Conservation (phyloP, 1,140 invertebrate genomes). For the Danaus plexippus region DNA sequence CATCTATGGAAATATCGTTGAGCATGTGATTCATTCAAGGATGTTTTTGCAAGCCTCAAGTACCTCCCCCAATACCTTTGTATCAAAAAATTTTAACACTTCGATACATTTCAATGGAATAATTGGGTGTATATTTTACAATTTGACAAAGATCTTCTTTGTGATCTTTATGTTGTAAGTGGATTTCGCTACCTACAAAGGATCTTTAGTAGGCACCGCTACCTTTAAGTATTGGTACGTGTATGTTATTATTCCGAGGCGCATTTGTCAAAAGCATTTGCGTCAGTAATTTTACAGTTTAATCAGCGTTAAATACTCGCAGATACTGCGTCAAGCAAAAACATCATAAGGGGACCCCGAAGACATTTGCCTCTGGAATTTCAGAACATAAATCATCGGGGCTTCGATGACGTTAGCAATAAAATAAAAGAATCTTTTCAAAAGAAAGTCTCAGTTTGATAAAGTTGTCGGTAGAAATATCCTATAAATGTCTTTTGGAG, state of each 20-base stretch:
- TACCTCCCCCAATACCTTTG: slow-evolving; percentile 41
- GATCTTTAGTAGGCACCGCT: slow-evolving; percentile 47
- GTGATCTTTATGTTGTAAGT: slow-evolving; percentile 64
- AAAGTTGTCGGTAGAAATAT: slow-evolving; percentile 25
- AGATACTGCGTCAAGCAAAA: slow-evolving; percentile 52
- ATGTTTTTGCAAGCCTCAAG: slow-evolving; percentile 65
- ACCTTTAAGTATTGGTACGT: slow-evolving; percentile 34
- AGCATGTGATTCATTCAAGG: slow-evolving; percentile 35
- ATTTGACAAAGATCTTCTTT: slow-evolving; percentile 66
- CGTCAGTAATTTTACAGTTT: slow-evolving; percentile 68
- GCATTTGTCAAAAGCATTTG: slow-evolving; percentile 63
- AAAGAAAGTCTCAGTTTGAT: slow-evolving; percentile 27
- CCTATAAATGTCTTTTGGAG: slow-evolving; percentile 15
- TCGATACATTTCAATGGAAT: slow-evolving; percentile 54
- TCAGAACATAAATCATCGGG: slow-evolving; percentile 53
- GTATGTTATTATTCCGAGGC: slow-evolving; percentile 62
- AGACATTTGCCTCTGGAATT: slow-evolving; percentile 49
- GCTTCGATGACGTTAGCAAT: slow-evolving; percentile 48
- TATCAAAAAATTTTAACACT: slow-evolving; percentile 49
- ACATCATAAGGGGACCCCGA: slow-evolving; percentile 33
- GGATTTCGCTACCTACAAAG: slow-evolving; percentile 58
- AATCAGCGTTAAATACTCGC: slow-evolving; percentile 69
- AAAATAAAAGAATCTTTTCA: slow-evolving; percentile 37
- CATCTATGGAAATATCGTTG: slow-evolving; percentile 35
- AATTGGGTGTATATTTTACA: slow-evolving; percentile 69